Conservation (phyloP, 2,113 vertebrate species). For the Cettia cetti region DNA sequence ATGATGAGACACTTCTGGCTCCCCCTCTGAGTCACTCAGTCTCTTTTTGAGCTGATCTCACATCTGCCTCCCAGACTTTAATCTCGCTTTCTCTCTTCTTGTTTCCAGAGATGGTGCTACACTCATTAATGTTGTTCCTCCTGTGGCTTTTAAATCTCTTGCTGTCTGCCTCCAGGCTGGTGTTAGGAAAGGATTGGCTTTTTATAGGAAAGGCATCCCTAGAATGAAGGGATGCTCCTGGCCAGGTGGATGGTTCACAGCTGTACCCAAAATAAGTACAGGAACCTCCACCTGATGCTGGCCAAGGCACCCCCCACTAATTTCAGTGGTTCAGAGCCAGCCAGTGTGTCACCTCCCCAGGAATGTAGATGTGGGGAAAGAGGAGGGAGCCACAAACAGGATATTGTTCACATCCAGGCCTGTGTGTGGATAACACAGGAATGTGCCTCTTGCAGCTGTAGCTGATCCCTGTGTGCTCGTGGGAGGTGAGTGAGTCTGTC, state of each 20-base stretch:
- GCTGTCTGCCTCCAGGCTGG: background rate
- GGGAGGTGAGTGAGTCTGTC: fast-evolving
- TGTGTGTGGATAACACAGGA: fast-evolving
- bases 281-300: background rate
- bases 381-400: background rate
- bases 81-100: background rate
- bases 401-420: background rate
- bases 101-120: background rate
- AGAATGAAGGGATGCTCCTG: background rate
- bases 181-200: background rate
- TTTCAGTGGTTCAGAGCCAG: background rate
- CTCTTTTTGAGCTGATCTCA: background rate
- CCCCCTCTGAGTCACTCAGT: background rate
- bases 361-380: fast-evolving
- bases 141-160: background rate
- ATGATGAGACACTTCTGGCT: background rate
- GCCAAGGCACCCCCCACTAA: background rate
- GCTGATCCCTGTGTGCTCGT: background rate
- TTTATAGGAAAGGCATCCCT: background rate
- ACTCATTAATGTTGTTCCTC: background rate
- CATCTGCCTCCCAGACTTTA: background rate
- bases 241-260: background rate
- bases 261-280: no score
- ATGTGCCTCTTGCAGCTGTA: background rate
- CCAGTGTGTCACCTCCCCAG: background rate